These are phyloP conservation scores for Ceramica pisi DNA, from an alignment of 2,888 invertebrate genomes.

Conservation along the genomic window DNA sequence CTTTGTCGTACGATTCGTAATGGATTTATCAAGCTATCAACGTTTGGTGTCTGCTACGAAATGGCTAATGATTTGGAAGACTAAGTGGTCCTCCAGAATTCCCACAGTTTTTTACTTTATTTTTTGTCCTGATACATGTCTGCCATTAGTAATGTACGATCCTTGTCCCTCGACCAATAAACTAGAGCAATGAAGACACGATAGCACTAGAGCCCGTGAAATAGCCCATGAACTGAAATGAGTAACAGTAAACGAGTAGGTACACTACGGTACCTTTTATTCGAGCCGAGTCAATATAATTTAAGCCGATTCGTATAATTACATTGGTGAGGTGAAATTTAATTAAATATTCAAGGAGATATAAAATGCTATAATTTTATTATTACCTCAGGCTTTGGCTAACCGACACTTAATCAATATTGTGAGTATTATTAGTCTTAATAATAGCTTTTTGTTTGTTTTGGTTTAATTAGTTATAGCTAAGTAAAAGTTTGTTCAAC, in stretches of 20 bases:
- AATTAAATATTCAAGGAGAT: constrained; percentile 54
- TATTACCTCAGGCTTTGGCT: constrained; percentile 12
- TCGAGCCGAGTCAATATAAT: constrained; percentile 59
- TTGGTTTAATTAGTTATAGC: constrained; percentile 18
- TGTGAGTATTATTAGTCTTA: constrained; percentile 5
- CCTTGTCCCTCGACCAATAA: constrained; percentile 55
- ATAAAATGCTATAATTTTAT: constrained; percentile 40
- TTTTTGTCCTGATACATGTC: constrained; percentile 46
- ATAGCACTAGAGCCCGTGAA: constrained; percentile 37
- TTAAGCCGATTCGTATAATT: constrained; percentile 65
- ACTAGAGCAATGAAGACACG: constrained; percentile 57
- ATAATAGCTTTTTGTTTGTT: constrained; percentile 1
- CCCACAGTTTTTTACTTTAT: constrained; percentile 29
- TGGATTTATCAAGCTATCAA: constrained; percentile 67
- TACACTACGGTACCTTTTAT: constrained; percentile 53
- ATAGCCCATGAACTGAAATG: constrained; percentile 61
- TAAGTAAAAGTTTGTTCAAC: constrained; percentile 20
- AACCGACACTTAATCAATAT: constrained; percentile 23
- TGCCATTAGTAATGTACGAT: constrained; percentile 59
- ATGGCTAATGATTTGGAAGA: constrained; percentile 61
- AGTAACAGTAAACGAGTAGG: constrained; percentile 60
- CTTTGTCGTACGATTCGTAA: constrained; percentile 59
- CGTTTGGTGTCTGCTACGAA: constrained; percentile 50
- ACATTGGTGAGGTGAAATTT: constrained; percentile 55
- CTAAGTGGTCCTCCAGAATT: constrained; percentile 42